phyloP scores from a whole-genome alignment of 1,140 invertebrate genomes.

The Magallana gigas region DNA sequence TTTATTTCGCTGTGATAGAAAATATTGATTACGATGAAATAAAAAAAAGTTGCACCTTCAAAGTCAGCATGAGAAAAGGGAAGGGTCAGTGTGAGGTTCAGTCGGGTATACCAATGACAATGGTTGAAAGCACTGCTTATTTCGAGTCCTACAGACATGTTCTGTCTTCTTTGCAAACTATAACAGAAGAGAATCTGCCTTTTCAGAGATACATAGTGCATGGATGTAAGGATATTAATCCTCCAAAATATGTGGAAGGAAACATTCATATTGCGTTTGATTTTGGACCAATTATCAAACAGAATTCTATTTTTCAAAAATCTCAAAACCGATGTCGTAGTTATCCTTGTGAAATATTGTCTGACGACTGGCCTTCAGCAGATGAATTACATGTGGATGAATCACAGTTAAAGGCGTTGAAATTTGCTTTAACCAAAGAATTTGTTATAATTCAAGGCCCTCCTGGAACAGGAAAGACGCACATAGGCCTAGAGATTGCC shows the following conservation, averaged over 20 bases:
- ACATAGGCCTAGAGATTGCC: slow-evolving; percentile 76
- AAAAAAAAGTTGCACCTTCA: slow-evolving; percentile 54
- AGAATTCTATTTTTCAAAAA: neutral
- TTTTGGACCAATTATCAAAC: slow-evolving; percentile 45
- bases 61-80: slow-evolving; percentile 77
- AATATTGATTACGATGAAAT: slow-evolving; percentile 66
- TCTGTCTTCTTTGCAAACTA: slow-evolving; percentile 76
- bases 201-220: slow-evolving; percentile 66
- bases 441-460: slow-evolving; percentile 86
- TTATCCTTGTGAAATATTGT: slow-evolving; percentile 50
- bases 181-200: slow-evolving; percentile 65
- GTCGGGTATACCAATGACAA: slow-evolving; percentile 57
- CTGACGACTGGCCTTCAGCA: slow-evolving; percentile 65
- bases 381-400: slow-evolving; percentile 74
- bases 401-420: slow-evolving; percentile 79
- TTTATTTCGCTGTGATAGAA: slow-evolving; percentile 85
- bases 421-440: slow-evolving; percentile 79
- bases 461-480: slow-evolving; percentile 77
- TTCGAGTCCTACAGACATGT: slow-evolving; percentile 81
- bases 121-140: slow-evolving; percentile 80
- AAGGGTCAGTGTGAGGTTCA: neutral
- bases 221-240: slow-evolving; percentile 62
- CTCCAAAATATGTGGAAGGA: slow-evolving; percentile 64
- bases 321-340: neutral
- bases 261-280: slow-evolving; percentile 41